phyloP scores from a whole-genome alignment of 2,888 invertebrate genomes.

The Xylota sylvarum region DNA sequence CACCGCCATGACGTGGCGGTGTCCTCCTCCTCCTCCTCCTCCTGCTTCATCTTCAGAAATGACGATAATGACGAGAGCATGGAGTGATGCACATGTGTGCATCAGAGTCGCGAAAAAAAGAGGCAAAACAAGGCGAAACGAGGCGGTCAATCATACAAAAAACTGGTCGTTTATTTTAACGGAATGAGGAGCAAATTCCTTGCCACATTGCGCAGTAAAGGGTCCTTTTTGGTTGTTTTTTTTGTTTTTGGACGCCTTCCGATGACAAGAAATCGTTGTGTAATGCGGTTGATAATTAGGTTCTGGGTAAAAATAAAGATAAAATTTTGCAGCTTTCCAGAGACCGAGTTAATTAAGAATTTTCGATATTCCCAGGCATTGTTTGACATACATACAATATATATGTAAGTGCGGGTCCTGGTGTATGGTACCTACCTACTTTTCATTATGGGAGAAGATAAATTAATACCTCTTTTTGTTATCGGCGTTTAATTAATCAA shows the following conservation, averaged over 20 bases:
- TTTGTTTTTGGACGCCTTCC: slow-evolving; percentile 32
- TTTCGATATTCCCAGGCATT: slow-evolving; percentile 29
- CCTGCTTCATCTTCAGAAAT: slow-evolving; percentile 1
- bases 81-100: slow-evolving; percentile 36
- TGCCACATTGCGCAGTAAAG: slow-evolving; percentile 33
- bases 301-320: slow-evolving; percentile 32
- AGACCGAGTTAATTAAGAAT: slow-evolving; percentile 63
- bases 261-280: slow-evolving; percentile 56
- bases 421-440: no score
- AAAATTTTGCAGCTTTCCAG: slow-evolving; percentile 59
- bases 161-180: slow-evolving; percentile 28
- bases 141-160: slow-evolving; percentile 21
- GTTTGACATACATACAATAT: slow-evolving; percentile 36
- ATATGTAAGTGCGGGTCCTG: neutral
- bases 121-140: neutral
- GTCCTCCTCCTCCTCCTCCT: slow-evolving; percentile 23
- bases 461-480: slow-evolving; percentile 38
- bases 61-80: slow-evolving; percentile 38
- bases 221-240: slow-evolving; percentile 18
- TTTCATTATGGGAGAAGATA: slow-evolving; percentile 33
- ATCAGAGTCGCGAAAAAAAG: neutral
- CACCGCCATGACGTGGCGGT: slow-evolving; percentile 47
- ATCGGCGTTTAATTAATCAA: slow-evolving; percentile 69
- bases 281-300: slow-evolving; percentile 59
- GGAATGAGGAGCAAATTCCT: slow-evolving; percentile 54